Conservation (phyloP, 2,113 vertebrate species). For the Boulengeromyrus knoepffleri region DNA sequence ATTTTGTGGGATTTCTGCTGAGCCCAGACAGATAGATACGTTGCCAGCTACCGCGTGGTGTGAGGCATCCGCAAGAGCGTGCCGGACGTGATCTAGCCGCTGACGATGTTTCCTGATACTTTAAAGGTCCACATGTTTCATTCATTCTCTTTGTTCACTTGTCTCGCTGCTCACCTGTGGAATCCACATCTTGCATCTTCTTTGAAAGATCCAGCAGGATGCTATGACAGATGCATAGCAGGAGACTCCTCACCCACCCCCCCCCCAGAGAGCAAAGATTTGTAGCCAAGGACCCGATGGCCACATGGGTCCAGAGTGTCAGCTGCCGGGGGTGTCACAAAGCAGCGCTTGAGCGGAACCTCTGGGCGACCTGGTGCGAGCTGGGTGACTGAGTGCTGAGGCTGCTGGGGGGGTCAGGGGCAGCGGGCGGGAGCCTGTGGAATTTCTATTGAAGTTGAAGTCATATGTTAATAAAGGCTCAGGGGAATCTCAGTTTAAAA, state of each 20-base stretch:
- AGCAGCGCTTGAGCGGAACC: not conserved
- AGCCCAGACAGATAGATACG: not conserved
- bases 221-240: not conserved
- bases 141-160: not conserved
- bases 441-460: conserved; percentile 27
- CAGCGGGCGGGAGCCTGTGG: not conserved
- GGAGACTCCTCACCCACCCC: not conserved
- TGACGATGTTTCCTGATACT: not conserved
- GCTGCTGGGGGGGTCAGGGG: not conserved
- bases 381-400: not conserved
- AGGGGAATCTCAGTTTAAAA: conserved; percentile 31
- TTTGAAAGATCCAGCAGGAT: not conserved
- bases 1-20: conserved; percentile 18
- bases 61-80: not conserved
- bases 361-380: conserved; percentile 19
- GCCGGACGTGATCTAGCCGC: not conserved
- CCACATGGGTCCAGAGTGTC: not conserved
- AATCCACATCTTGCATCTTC: not conserved
- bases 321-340: not conserved
- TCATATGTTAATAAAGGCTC: conserved; percentile 30
- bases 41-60: not conserved
- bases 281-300: not conserved
- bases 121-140: not conserved
- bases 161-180: not conserved
- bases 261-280: not conserved